Percentiles rank a stretch among this genome's conserved stretches.
These are phyloP conservation scores for Zygaena filipendulae DNA, from an alignment of 2,888 invertebrate genomes.

Conservation along the genomic window DNA sequence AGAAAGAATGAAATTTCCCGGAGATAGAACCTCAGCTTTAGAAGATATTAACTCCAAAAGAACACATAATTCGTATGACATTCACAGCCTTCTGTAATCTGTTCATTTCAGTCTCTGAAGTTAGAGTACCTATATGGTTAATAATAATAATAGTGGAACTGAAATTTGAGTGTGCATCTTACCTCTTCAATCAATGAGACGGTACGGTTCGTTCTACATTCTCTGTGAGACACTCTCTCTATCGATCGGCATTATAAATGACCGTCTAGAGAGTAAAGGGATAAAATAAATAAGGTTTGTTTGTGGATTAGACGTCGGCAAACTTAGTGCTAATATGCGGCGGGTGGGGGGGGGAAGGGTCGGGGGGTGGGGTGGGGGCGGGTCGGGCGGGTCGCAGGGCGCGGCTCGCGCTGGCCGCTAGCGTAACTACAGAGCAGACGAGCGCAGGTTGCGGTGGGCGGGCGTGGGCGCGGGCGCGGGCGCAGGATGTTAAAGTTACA, in stretches of 20 bases:
- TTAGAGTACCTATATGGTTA: too few species aligned
- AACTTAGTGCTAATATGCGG: conserved; percentile 55
- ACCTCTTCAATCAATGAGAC: conserved; percentile 62
- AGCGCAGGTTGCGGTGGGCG: conserved; percentile 64
- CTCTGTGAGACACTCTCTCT: conserved; percentile 67
- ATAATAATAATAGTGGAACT: conserved; percentile 38
- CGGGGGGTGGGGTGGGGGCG: conserved; percentile 20
- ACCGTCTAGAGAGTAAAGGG: conserved; percentile 76
- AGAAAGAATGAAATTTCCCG: too few species aligned
- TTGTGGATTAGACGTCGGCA: conserved; percentile 54
- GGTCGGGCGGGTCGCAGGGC: conserved; percentile 25
- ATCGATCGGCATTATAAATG: conserved; percentile 72
- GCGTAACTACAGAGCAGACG: conserved; percentile 69
- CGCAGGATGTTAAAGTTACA: conserved; percentile 75
- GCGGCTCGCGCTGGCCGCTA: conserved; percentile 33
- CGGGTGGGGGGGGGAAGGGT: conserved; percentile 25
- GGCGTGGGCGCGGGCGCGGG: conserved; percentile 55
- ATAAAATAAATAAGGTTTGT: conserved; percentile 70
- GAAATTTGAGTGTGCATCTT: conserved; percentile 53
- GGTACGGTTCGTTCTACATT: conserved; percentile 68
- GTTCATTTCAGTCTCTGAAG: too few species aligned
- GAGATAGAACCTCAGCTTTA: too few species aligned
- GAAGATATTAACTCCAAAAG: too few species aligned
- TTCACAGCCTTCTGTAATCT: too few species aligned
- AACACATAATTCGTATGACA: too few species aligned